Evolutionary conservation across 2,113 vertebrate genomes (phyloP), one percentile per base, ranked within the genome.

Genomic region (Brachirus orientalis): DNA sequence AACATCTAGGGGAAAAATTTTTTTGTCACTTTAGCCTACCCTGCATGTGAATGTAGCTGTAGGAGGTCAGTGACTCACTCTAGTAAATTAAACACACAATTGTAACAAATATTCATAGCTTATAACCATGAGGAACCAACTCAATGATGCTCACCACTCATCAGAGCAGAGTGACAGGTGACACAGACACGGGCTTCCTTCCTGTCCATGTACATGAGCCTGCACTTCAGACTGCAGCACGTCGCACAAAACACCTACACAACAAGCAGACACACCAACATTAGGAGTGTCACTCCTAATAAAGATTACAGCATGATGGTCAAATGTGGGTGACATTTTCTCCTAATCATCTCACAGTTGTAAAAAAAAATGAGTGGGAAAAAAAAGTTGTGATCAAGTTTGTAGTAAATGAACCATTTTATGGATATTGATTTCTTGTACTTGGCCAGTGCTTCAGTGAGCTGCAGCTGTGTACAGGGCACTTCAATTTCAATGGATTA

Each of bases 131-230:
- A 14, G 51, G 5, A 17, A 20, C 1, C 48, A n/a, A n/a, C n/a
- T 18, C 1, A 8, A 3, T 11, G 45, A 36, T 35, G 74, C 97
- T 96, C 89, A 99, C 98, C 96, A 69, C 90, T 96, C 71, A 94
- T 95, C 35, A 99, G 92, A 3, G 96, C 94, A 28, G 95, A 95
- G 79, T 98, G 95, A 88, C 98, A 99, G 89, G 96, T 97, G 41
- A 99, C 92, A 85, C 98, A 99, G 50, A 99, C 97, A 19, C 98
- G 90, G 5, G 96, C 98, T 82, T 99, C 98, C 78, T 98, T 99
- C 64, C 94, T 91, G 80, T 99, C 97, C 97, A 99, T 97, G 89
- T 98, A 98, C 38, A 92, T 78, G 70, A 99, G 92, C 62, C 95
- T 95, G 90, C 95, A 96, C 89, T 96, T 99, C 75, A 97, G 90